Evolutionary conservation across 2,888 invertebrate genomes (phyloP), one percentile per base, ranked within the genome.

Genomic region (Myopa testacea): DNA sequence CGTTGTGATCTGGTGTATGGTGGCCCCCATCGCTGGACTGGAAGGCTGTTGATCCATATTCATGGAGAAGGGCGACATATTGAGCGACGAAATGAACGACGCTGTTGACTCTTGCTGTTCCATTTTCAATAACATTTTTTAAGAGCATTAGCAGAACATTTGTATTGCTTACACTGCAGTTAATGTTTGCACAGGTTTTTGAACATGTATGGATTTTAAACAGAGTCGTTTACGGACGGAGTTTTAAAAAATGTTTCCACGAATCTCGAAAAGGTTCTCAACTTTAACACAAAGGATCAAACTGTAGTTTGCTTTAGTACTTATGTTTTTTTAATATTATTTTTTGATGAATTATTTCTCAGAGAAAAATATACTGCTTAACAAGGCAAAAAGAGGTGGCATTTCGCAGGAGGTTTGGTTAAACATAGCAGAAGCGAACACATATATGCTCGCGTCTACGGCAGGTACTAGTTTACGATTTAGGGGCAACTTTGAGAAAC

Each of bases 61-160:
- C 90, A 94, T 91, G 88, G 94, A 94, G 90, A 95, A 96, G 84
- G 95, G 94, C 91, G 95, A 95, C 94, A 96, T 95, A 91, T 95
- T 95, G 88, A 95, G 93, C 91, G 95, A 95, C 92, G 95, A 94
- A 90, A 95, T 95, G 92, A 95, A 94, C 91, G 95, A 92, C 92
- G 94, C 93, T 90, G 93, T 92, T 84, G 93, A 91, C 90, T 93
- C 92, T 91, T 93, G 92, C 90, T 94, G 95, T 91, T 96, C 95
- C 96, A 96, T 96, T 91, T 93, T 93, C 91, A 93, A 93, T 93
- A 93, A 93, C 94, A 94, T 94, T 91, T 91, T 92, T 90, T 86
- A 83, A 7, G 37, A 5, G 55, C 55, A 45, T 45, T 10, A 45
- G 45, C 45, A 10, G 71, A n/a, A n/a, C 58, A n/a, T 19, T 16